Base-by-base conservation (phyloP, 2,113 vertebrate species). In the Cottus gobio region DNA sequence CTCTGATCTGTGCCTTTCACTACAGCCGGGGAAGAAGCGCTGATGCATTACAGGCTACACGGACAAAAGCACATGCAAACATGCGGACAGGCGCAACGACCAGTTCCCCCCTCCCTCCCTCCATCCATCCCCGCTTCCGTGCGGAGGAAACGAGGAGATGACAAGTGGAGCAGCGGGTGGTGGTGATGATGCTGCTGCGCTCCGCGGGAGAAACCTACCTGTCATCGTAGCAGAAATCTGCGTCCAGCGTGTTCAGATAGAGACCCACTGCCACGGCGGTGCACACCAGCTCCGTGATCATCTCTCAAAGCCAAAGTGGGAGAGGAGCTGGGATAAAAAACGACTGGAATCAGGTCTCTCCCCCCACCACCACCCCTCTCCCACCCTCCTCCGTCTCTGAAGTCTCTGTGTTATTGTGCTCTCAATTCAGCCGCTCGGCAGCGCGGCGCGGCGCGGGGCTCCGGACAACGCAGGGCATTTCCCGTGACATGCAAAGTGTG, bases 141-240 rank as follows among this genome's bases (percentile, higher is more conserved):
- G 37, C 71, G 7, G 72, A 13, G 48, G 60, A 68, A 79, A 75
- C 66, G 67, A 57, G 56, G 42, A 71, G 83, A 71, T 78, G 88
- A 85, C 89, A 90, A 68, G 89, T 77, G 89, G 50, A 79, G 78
- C 31, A 62, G 73, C 69, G 57, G 79, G n/a, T 13, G 74, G 62
- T 61, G 82, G 28, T 73, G 90, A 9, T 81, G 84, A 5, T 77
- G 70, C 28, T 20, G 60, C 36, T 22, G 34, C 57, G 56, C 57
- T 56, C 90, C 75, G 84, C 58, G 26, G 74, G 65, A 15, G 46
- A 22, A 66, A 34, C 90, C 57, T 96, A 99, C 97, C 97, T 98
- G 96, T 99, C 97, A 95, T 99, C 97, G 71, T 99, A 99, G 95
- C 97, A 99, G 96, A 99, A 98, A 95, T 98, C 97, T 16, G 97